Base-by-base conservation (phyloP, 92 coral and sea anemone species). In the Epizoanthus stellaris region DNA sequence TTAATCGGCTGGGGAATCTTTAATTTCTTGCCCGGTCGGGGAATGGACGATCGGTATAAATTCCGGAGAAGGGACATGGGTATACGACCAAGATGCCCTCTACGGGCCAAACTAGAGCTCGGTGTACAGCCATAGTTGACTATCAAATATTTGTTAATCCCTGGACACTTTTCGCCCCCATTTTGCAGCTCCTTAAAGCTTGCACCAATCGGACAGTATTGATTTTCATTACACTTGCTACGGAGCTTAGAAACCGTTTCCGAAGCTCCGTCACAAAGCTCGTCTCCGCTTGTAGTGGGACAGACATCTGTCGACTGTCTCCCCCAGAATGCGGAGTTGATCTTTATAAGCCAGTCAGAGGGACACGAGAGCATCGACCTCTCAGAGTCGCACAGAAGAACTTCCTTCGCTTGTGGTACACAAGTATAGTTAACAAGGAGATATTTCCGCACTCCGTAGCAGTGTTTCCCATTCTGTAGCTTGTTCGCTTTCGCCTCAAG, bases 261-360 rank as follows among this genome's bases (percentile, higher is more conserved):
- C 49, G 98, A 92, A n/a, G 98, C 95, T 4, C 98, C 98, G 8
- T 87, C 81, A 56, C 98, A 94, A 6, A 85, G 60, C 39, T 36
- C 66, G 40, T 88, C 80, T 14, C 95, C 98, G 49, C 45, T 86
- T 1, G 39, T 91, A n/a, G 95, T 85, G 34, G 98, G 98, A 58
- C 98, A 94, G 10, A 92, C 82, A 5, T 86, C 88, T 3, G 70
- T 17, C 16, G 80, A 77, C 43, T 92, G 91, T 13, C 98, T 87
- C 1, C 98, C 98, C 98, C 98, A 94, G 86, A 94, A 94, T 0
- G 98, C 98, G n/a, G 99, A 92, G 74, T 92, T 93, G 20, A 97
- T 89, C 69, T 88, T 95, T 8, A 95, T 79, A 14, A 95, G 71
- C 95, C 95, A 97, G 60, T 95, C 95, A 61, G 99, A 95, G 0